phyloP scores from a whole-genome alignment of 2,113 vertebrate genomes.

The Ranitomeya imitator region DNA sequence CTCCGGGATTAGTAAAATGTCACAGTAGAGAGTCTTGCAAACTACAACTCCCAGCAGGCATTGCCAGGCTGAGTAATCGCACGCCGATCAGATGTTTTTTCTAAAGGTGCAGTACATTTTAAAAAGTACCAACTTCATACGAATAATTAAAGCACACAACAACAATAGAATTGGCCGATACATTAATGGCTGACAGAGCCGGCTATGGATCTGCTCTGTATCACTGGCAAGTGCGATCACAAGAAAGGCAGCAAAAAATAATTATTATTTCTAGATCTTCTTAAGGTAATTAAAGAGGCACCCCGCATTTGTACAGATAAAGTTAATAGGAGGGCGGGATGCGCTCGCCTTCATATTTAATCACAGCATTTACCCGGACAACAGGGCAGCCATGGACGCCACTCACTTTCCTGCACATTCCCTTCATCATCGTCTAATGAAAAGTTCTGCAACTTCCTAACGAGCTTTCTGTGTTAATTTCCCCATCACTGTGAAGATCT shows the following conservation, averaged over 20 bases:
- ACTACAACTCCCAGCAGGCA: conserved; percentile 14
- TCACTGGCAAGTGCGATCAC: background rate
- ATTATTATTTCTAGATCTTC: background rate
- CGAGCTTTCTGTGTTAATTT: background rate
- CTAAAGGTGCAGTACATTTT: background rate
- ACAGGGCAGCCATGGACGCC: background rate
- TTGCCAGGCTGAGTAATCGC: background rate
- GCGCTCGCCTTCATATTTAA: background rate
- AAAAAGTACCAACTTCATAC: background rate
- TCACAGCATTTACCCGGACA: background rate
- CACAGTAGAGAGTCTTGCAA: background rate
- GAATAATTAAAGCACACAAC: background rate
- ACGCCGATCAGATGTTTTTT: background rate
- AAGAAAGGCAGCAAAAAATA: background rate
- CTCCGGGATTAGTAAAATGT: background rate
- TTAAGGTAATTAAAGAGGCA: background rate
- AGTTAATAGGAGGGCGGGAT: background rate
- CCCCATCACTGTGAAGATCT: background rate
- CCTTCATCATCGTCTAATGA: background rate
- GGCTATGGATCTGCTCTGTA: background rate
- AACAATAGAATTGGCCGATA: background rate
- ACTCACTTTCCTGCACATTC: background rate
- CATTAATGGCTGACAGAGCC: background rate
- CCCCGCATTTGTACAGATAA: background rate
- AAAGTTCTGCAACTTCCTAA: background rate